Conservation (phyloP, 2,113 vertebrate species). For the Delphinapterus leucas region DNA sequence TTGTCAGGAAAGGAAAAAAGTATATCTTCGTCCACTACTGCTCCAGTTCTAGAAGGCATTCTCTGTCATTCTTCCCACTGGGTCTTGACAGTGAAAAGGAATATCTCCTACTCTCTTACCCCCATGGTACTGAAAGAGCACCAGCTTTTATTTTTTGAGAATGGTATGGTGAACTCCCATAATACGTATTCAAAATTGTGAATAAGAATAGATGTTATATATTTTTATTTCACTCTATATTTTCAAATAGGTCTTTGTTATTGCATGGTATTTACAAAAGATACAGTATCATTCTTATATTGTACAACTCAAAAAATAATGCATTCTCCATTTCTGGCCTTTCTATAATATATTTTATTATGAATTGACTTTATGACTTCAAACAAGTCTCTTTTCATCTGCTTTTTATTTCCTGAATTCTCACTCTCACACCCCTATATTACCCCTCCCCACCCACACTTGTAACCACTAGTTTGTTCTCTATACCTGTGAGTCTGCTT, state of each 20-base stretch:
- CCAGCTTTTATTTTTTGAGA: neutral
- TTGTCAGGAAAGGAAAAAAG: neutral
- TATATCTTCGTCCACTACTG: neutral
- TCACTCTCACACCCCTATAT: neutral
- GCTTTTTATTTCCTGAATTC: neutral
- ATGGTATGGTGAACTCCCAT: neutral
- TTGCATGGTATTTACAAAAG: conserved; percentile 39
- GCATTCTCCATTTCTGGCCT: neutral
- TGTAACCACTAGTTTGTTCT: neutral
- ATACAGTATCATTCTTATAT: neutral
- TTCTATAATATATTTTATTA: neutral
- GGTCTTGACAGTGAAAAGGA: neutral
- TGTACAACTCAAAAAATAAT: neutral
- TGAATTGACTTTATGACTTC: conserved; percentile 30
- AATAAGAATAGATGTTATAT: neutral
- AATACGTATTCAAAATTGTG: neutral
- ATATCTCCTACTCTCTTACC: neutral
- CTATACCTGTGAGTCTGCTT: neutral
- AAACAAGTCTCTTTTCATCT: conserved; percentile 47
- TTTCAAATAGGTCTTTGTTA: neutral
- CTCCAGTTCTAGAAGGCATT: neutral
- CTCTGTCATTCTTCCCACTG: neutral
- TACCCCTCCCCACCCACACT: neutral
- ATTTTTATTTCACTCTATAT: neutral
- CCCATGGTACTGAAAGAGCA: neutral